These are phyloP conservation scores for Eutolmus rufibarbis DNA, from an alignment of 2,888 invertebrate species.

Conservation along the genomic window DNA sequence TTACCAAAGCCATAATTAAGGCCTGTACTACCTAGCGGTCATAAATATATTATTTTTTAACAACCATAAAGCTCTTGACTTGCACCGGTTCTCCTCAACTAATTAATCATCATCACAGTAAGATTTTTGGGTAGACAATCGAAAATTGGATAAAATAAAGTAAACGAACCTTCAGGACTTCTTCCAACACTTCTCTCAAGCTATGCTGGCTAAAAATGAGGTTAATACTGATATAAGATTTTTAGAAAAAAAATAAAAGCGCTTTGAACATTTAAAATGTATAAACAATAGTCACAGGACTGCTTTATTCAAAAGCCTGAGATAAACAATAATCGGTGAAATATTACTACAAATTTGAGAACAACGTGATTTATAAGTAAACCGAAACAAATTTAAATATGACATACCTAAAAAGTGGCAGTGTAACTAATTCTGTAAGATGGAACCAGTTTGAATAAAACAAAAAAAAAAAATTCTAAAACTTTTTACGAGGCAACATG, in stretches of 20 bases:
- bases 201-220: neutral
- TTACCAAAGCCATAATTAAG: neutral
- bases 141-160: neutral
- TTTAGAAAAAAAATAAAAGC: neutral
- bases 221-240: neutral
- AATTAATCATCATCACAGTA: neutral
- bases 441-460: neutral
- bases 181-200: neutral
- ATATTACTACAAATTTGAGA: neutral
- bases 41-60: neutral
- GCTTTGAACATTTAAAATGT: neutral
- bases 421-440: neutral
- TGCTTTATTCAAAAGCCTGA: neutral
- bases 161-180: neutral
- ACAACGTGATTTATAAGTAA: neutral
- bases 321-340: neutral
- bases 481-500: neutral
- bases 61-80: neutral
- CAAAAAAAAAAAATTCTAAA: neutral
- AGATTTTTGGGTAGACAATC: neutral
- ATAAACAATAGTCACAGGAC: neutral
- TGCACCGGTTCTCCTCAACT: neutral
- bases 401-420: neutral
- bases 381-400: neutral
- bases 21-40: neutral